Evolutionary conservation across 1,140 invertebrate genomes (phyloP).

Genomic region (Tenebrio molitor): DNA sequence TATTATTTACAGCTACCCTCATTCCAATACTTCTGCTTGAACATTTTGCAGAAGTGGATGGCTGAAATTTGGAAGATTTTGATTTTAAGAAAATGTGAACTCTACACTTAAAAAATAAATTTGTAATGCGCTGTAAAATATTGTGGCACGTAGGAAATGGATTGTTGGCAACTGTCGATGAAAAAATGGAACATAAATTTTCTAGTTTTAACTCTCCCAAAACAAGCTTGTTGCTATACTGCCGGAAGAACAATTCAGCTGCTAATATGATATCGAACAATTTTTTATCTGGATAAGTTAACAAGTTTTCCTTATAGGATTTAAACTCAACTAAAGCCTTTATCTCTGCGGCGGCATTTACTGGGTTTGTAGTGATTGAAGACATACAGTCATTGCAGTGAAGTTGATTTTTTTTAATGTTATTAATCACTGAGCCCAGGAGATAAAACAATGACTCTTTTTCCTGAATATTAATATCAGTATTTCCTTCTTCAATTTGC

Average conservation of each 20-base stretch:
- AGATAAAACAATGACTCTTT: not conserved
- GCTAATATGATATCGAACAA: not conserved
- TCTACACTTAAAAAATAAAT: not conserved
- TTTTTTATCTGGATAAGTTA: not conserved
- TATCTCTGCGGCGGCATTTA: not conserved
- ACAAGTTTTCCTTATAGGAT: not conserved
- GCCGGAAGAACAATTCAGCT: not conserved
- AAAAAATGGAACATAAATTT: not conserved
- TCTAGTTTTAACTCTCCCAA: not conserved
- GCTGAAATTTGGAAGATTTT: too few relatives aligned
- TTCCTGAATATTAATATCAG: not conserved
- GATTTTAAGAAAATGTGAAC: not conserved
- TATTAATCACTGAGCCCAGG: not conserved
- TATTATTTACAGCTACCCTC: not conserved
- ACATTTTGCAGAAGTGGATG: not conserved
- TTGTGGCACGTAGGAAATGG: not conserved
- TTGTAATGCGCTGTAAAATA: not conserved
- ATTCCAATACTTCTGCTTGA: not conserved
- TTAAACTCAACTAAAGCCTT: not conserved
- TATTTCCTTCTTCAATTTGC: not conserved
- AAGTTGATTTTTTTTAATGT: not conserved
- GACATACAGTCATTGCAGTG: not conserved
- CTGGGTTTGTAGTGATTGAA: not conserved
- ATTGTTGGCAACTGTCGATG: not conserved
- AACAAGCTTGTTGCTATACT: not conserved